These are phyloP conservation scores for Neotoxoptera formosana DNA, from an alignment of 1,140 invertebrate species.

Conservation along the genomic window DNA sequence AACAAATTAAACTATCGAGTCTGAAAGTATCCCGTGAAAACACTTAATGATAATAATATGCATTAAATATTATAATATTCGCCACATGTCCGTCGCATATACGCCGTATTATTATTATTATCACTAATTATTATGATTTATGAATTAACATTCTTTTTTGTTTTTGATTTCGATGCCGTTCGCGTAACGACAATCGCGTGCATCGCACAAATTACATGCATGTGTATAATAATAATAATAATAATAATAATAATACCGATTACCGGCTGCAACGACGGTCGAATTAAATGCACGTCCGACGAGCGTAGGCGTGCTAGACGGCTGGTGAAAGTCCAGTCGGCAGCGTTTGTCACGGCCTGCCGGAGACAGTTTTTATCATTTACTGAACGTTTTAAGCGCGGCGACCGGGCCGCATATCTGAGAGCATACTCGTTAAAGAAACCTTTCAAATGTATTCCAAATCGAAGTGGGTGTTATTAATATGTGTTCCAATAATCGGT, in stretches of 20 bases:
- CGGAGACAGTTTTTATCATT: constrained; percentile 30
- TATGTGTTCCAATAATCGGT: not conserved
- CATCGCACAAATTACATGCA: not conserved
- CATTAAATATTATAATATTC: not conserved
- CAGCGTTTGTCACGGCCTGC: not conserved
- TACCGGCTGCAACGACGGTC: not conserved
- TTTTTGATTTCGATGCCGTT: not conserved
- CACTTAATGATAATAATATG: not conserved
- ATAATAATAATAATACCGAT: not conserved
- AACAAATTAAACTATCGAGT: not conserved
- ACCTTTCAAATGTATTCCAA: not conserved
- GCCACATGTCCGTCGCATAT: not conserved
- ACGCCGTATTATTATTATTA: not conserved
- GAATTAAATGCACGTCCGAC: not conserved
- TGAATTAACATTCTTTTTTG: not conserved
- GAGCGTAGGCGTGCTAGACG: not conserved
- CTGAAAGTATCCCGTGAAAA: not conserved
- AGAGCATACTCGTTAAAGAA: not conserved
- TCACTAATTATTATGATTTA: not conserved
- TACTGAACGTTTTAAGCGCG: not conserved
- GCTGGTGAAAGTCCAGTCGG: not conserved
- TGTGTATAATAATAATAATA: not conserved
- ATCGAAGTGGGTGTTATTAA: not conserved
- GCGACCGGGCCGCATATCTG: not conserved
- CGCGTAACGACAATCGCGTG: not conserved